phyloP scores from a whole-genome alignment of 2,888 invertebrate species.

The Drymonia ruficornis region DNA sequence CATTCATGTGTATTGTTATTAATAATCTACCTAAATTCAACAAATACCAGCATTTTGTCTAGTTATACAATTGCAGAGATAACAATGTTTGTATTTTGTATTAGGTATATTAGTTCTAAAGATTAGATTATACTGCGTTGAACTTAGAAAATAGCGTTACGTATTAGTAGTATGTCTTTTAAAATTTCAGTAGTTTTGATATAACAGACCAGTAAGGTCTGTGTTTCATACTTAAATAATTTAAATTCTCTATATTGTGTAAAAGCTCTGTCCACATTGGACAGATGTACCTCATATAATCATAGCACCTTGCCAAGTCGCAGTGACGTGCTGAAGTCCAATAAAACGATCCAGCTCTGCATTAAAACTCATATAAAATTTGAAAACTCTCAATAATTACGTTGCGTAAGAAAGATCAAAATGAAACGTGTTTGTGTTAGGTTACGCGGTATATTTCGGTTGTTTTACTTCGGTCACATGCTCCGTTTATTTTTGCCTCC shows the following conservation, averaged over 20 bases:
- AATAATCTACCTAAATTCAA: too few relatives aligned
- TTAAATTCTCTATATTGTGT: not conserved
- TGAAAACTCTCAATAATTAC: constrained; percentile 32
- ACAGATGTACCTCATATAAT: constrained; percentile 20
- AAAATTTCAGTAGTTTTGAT: too few relatives aligned
- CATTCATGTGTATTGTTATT: not conserved
- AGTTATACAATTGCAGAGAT: too few relatives aligned
- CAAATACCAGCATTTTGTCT: too few relatives aligned
- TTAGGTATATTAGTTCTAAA: too few relatives aligned
- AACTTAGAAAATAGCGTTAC: too few relatives aligned
- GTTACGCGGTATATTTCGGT: constrained; percentile 58
- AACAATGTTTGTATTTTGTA: too few relatives aligned
- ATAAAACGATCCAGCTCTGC: constrained; percentile 37
- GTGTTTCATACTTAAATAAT: too few relatives aligned
- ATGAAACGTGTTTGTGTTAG: constrained; percentile 47
- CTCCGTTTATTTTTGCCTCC: constrained; percentile 62
- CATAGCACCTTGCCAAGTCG: constrained; percentile 44
- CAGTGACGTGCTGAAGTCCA: constrained; percentile 43
- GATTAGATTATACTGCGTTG: too few relatives aligned
- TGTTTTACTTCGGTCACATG: constrained; percentile 61
- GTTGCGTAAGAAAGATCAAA: constrained; percentile 48
- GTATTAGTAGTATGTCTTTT: too few relatives aligned
- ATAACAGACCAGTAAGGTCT: too few relatives aligned
- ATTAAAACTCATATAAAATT: constrained; percentile 39
- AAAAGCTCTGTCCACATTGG: constrained; percentile 19